Evolutionary conservation across 2,888 invertebrate species (phyloP).

Genomic region (Orthosia incerta): DNA sequence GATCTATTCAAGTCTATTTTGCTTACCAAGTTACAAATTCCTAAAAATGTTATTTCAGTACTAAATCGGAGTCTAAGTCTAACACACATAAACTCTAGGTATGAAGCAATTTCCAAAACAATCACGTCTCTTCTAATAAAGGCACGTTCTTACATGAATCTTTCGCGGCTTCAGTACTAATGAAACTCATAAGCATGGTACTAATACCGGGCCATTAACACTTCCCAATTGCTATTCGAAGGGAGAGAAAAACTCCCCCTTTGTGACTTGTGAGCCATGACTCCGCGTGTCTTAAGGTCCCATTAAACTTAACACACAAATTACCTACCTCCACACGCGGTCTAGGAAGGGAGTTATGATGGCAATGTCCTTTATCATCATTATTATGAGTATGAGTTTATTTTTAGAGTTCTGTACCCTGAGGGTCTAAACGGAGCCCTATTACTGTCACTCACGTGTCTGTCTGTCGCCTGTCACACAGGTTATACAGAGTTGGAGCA

Average conservation of each 20-base stretch:
- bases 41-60: slow-evolving; percentile 24
- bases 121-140: slow-evolving; percentile 87
- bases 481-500: too few relatives aligned
- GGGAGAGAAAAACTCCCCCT: slow-evolving; percentile 83
- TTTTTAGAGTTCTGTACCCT: neutral
- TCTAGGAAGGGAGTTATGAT: slow-evolving; percentile 42
- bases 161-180: slow-evolving; percentile 86
- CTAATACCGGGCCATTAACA: slow-evolving; percentile 87
- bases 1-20: neutral
- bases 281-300: slow-evolving; percentile 76
- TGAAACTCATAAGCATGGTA: slow-evolving; percentile 88
- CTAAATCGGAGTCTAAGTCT: slow-evolving; percentile 25
- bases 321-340: slow-evolving; percentile 73
- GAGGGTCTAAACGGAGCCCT: too few relatives aligned
- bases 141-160: slow-evolving; percentile 88
- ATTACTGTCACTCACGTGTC: too few relatives aligned
- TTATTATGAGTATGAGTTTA: neutral
- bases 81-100: slow-evolving; percentile 59
- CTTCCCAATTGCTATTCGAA: slow-evolving; percentile 83
- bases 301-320: slow-evolving; percentile 85
- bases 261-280: slow-evolving; percentile 72
- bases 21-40: neutral
- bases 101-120: slow-evolving; percentile 85
- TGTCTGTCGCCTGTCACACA: too few relatives aligned
- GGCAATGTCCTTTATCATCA: slow-evolving; percentile 53